These are phyloP conservation scores for Ailuropoda melanoleuca DNA, from an alignment of 2,113 vertebrate genomes.

Conservation along the genomic window DNA sequence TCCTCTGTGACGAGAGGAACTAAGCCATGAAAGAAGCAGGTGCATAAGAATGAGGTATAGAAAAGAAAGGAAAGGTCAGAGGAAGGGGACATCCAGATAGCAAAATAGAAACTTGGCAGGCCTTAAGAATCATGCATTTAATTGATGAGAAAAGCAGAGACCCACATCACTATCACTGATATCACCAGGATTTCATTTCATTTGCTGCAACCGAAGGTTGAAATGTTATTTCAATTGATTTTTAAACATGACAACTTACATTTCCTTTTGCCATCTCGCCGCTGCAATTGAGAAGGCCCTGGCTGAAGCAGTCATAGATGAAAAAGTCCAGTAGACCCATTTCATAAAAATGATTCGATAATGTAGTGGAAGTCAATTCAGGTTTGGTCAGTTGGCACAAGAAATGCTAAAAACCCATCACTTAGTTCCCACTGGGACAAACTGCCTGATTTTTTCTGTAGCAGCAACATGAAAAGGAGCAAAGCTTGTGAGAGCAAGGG, in stretches of 20 bases:
- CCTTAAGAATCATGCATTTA: slow-evolving; percentile 11
- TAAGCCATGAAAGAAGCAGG: slow-evolving; percentile 20
- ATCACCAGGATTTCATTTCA: slow-evolving; percentile 39
- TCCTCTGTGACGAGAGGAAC: not conserved
- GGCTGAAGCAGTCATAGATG: slow-evolving; percentile 23
- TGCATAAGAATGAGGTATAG: not conserved
- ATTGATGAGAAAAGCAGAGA: slow-evolving; percentile 60
- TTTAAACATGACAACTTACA: slow-evolving; percentile 71
- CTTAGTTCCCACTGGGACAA: not conserved
- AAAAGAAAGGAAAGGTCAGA: slow-evolving; percentile 40
- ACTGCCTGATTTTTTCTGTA: not conserved
- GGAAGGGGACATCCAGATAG: slow-evolving; percentile 47
- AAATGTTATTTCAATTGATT: slow-evolving; percentile 79
- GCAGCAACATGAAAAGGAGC: not conserved
- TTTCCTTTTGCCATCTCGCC: slow-evolving; percentile 57
- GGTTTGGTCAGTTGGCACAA: slow-evolving; percentile 18
- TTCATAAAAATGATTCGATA: slow-evolving; percentile 67
- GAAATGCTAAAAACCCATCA: slow-evolving; percentile 8
- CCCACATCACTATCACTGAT: slow-evolving; percentile 15
- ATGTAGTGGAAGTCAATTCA: slow-evolving; percentile 45
- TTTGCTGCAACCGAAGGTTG: slow-evolving; percentile 40
- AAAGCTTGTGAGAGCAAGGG: not conserved
- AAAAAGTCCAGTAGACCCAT: not conserved
- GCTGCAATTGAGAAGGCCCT: slow-evolving; percentile 16
- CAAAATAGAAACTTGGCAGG: slow-evolving; percentile 55